These are phyloP conservation scores for Drosophila mimetica DNA, from an alignment of 2,888 invertebrate species.

Conservation along the genomic window DNA sequence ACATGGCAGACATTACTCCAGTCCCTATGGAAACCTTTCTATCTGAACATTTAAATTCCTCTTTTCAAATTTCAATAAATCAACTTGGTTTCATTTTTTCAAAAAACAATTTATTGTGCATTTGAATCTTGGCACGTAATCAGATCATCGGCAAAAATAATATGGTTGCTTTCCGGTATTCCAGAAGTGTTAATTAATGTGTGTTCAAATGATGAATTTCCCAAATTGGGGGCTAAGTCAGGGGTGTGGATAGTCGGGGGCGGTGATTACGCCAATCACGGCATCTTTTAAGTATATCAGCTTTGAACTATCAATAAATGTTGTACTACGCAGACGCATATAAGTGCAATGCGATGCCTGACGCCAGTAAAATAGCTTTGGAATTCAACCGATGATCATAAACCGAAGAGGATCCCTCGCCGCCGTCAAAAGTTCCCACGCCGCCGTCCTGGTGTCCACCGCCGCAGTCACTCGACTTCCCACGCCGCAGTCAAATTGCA, in stretches of 20 bases:
- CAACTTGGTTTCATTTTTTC: slow-evolving; percentile 53
- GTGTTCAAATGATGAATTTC: slow-evolving; percentile 57
- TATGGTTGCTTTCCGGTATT: slow-evolving; percentile 67
- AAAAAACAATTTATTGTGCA: slow-evolving; percentile 66
- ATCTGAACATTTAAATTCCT: background rate
- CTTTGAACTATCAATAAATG: slow-evolving; percentile 59
- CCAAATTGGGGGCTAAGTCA: slow-evolving; percentile 49
- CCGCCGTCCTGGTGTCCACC: slow-evolving; percentile 60
- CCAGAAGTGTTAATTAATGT: slow-evolving; percentile 62
- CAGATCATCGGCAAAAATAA: slow-evolving; percentile 59
- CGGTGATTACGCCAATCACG: slow-evolving; percentile 31
- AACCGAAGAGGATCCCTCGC: slow-evolving; percentile 62
- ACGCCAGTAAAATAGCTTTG: slow-evolving; percentile 14
- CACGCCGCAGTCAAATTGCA: slow-evolving; percentile 15
- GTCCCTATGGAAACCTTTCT: slow-evolving; percentile 46
- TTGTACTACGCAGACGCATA: background rate
- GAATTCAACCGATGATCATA: slow-evolving; percentile 66
- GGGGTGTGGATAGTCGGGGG: slow-evolving; percentile 31
- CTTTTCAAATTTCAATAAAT: slow-evolving; percentile 17
- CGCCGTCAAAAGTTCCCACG: slow-evolving; percentile 65
- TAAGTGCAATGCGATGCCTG: background rate
- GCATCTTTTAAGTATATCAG: slow-evolving; percentile 63
- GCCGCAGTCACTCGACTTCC: slow-evolving; percentile 50
- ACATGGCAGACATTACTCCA: slow-evolving; percentile 7
- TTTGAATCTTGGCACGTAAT: slow-evolving; percentile 20